Percentiles rank a stretch among this genome's conserved stretches.
These are phyloP conservation scores for Tupiocoris notatus DNA, from an alignment of 2,888 invertebrate genomes.

Conservation along the genomic window DNA sequence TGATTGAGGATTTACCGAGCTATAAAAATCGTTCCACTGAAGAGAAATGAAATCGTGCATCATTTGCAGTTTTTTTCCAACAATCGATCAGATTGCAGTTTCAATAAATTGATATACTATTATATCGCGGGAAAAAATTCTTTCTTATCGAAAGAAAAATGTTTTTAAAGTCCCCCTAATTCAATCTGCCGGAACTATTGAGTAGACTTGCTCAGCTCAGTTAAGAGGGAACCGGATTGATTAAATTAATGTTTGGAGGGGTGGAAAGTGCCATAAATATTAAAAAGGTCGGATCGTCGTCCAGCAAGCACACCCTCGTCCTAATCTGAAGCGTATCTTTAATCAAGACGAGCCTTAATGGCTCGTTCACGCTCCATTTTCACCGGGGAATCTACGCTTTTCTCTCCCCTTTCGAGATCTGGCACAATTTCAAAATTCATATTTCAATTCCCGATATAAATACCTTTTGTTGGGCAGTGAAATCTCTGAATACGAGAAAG, in stretches of 20 bases:
- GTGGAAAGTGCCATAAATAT: neutral
- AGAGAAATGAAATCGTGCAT: too few species aligned
- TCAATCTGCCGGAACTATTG: neutral
- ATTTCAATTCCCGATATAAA: slow-evolving; percentile 6
- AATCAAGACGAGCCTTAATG: neutral
- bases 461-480: slow-evolving; percentile 18
- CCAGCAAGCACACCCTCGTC: neutral
- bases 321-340: neutral
- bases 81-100: too few species aligned
- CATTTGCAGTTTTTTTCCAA: too few species aligned
- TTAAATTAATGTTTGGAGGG: neutral
- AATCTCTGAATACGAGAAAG: neutral
- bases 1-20: too few species aligned
- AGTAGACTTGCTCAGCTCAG: neutral
- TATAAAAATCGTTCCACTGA: too few species aligned
- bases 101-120: too few species aligned
- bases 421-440: slow-evolving; percentile 34
- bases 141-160: neutral
- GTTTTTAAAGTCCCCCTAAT: neutral
- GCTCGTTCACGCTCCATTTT: neutral
- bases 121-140: too few species aligned
- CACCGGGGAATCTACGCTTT: neutral
- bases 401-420: slow-evolving; percentile 11
- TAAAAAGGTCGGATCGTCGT: neutral
- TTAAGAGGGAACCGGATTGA: neutral